Evolutionary conservation across 2,888 invertebrate genomes (phyloP).

Genomic region (Heliconius charithonia): DNA sequence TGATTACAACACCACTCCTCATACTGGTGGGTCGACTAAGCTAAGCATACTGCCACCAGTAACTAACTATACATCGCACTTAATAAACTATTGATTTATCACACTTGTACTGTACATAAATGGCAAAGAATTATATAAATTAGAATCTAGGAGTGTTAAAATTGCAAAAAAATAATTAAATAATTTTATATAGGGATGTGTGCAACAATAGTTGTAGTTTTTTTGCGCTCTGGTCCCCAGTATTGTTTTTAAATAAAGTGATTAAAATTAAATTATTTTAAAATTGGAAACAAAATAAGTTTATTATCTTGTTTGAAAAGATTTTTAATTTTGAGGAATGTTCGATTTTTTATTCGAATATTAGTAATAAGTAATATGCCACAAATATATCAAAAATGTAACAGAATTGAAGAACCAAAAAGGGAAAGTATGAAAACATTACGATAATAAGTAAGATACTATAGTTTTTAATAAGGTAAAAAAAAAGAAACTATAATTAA

Average conservation of each 20-base stretch:
- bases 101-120: conserved; percentile 77
- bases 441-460: conserved; percentile 31
- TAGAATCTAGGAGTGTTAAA: conserved; percentile 41
- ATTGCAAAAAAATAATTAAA: conserved; percentile 41
- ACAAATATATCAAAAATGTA: conserved; percentile 16
- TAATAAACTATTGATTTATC: conserved; percentile 60
- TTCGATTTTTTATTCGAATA: conserved; percentile 21
- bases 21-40: conserved; percentile 55
- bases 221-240: conserved; percentile 44
- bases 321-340: conserved; percentile 37
- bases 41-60: conserved; percentile 59
- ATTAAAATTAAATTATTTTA: conserved; percentile 11
- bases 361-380: conserved; percentile 34
- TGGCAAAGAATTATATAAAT: conserved; percentile 63
- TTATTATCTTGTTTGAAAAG: not conserved
- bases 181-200: conserved; percentile 44
- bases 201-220: conserved; percentile 30
- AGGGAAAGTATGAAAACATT: conserved; percentile 16
- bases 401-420: not conserved
- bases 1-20: conserved; percentile 80
- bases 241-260: conserved; percentile 31
- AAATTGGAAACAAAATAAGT: not conserved
- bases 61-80: conserved; percentile 53
- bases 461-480: conserved; percentile 9
- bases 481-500: conserved; percentile 30